Evolutionary conservation across 2,797 vertebrate species (phyloP), one percentile per base, ranked within the genome.

Genomic region (Heterohyrax brucei): DNA sequence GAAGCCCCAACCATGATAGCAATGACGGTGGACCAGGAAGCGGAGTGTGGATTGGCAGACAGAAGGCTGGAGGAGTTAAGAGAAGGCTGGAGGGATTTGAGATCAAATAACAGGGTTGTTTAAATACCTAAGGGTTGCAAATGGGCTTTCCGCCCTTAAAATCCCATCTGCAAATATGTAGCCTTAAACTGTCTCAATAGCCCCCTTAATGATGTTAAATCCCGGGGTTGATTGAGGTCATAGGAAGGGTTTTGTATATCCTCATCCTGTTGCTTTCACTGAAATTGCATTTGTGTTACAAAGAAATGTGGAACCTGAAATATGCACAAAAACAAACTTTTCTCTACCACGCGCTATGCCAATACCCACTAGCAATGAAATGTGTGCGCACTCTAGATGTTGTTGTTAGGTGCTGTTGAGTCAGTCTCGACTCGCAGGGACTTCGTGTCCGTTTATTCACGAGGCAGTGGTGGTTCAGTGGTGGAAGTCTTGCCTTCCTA

Each of bases 41-140:
- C 3, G 70, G 61, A 33, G 22, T 72, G 86, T 26, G 59, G 61
- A 72, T n/a, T 80, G 64, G 53, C 59, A 76, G 87, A 48, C 14
- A 5, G 70, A 26, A 91, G 85, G 48, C 76, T 80, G n/a, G 53
- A 94, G 87, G 89, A 89, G 68, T 89, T 93, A 87, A 94, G 77
- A 87, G n/a, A 82, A 62, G 72, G 73, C 61, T n/a, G 50, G 59
- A 83, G 64, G 64, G 61, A 94, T 90, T 7, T 79, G 66, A 96
- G 91, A 90, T 92, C 91, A 96, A 96, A 95, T 94, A 97, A 64
- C 93, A 93, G 75, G 59, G 61, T 93, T 95, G 76, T 96, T 95
- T 94, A 93, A 97, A 95, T 66, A 95, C 87, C 79, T 87, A 89
- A 82, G 62, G 77, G 92, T 94, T 91, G 95, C 93, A 96, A 97